These are phyloP conservation scores for Nansenia antarctica DNA, from an alignment of 2,113 vertebrate genomes.

Conservation along the genomic window DNA sequence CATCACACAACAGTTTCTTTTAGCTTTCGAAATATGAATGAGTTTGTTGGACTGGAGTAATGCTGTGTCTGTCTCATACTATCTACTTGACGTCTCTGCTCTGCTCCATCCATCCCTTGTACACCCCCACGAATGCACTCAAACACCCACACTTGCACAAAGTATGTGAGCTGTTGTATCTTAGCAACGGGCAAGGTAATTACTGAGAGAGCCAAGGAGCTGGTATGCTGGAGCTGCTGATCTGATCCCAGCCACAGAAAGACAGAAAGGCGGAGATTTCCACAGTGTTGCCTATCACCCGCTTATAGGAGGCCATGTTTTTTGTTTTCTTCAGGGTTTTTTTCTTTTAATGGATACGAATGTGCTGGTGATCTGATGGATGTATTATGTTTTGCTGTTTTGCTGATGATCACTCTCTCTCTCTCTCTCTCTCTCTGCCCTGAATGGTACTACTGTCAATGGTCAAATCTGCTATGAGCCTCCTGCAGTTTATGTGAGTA, in stretches of 20 bases:
- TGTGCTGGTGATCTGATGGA: slow-evolving; percentile 1
- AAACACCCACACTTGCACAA: slow-evolving; percentile 78
- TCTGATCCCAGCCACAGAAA: slow-evolving; percentile 71
- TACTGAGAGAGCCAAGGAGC: slow-evolving; percentile 80
- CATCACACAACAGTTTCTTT: no score
- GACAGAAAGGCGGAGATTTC: slow-evolving; percentile 70
- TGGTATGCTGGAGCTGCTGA: slow-evolving; percentile 80
- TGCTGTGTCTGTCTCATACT: slow-evolving; percentile 41
- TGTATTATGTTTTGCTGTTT: slow-evolving; percentile 38
- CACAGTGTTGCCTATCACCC: slow-evolving; percentile 64
- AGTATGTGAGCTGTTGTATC: slow-evolving; percentile 82
- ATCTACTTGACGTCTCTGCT: slow-evolving; percentile 52
- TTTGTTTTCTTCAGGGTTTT: slow-evolving; percentile 4
- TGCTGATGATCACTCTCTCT: neutral
- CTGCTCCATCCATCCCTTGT: slow-evolving; percentile 62
- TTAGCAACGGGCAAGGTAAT: slow-evolving; percentile 85
- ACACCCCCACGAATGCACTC: slow-evolving; percentile 73
- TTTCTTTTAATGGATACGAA: neutral
- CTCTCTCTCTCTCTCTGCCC: no score
- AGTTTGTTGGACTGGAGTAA: slow-evolving; percentile 58
- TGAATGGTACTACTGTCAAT: neutral
- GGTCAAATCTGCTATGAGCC: neutral
- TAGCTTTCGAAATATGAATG: slow-evolving; percentile 59
- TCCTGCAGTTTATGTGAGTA: neutral
- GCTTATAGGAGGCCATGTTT: slow-evolving; percentile 43